Percentiles rank a stretch among this genome's conserved stretches.
phyloP scores from a whole-genome alignment of 2,888 invertebrate species.

The Muscina levida region DNA sequence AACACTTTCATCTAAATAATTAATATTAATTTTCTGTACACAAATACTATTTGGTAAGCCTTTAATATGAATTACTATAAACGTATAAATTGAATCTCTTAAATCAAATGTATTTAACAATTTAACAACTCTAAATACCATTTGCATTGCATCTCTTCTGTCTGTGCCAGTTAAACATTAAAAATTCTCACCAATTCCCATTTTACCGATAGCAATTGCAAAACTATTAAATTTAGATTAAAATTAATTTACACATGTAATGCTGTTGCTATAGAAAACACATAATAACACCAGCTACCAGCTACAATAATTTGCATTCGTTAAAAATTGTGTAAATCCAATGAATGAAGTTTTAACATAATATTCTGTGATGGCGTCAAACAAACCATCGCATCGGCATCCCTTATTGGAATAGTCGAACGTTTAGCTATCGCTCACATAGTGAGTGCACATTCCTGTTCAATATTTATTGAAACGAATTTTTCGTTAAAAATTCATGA shows the following conservation, averaged over 20 bases:
- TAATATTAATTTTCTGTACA: too few species aligned
- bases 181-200: background rate
- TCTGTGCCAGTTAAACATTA: background rate
- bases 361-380: background rate
- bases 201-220: background rate
- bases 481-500: constrained; percentile 76
- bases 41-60: too few species aligned
- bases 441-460: constrained; percentile 3
- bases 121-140: too few species aligned
- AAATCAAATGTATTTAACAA: too few species aligned
- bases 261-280: too few species aligned
- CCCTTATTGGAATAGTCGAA: too few species aligned
- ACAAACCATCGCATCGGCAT: too few species aligned
- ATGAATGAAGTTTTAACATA: constrained; percentile 9
- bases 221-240: constrained; percentile 31
- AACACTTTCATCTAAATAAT: too few species aligned
- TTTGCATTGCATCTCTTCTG: too few species aligned
- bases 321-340: background rate
- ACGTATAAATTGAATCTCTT: too few species aligned
- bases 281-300: constrained; percentile 12
- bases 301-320: background rate
- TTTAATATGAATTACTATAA: too few species aligned
- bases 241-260: constrained; percentile 35
- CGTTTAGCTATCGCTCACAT: too few species aligned
- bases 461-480: constrained; percentile 64